These are phyloP conservation scores for Bucco capensis DNA, from an alignment of 2,113 vertebrate species.

Conservation along the genomic window DNA sequence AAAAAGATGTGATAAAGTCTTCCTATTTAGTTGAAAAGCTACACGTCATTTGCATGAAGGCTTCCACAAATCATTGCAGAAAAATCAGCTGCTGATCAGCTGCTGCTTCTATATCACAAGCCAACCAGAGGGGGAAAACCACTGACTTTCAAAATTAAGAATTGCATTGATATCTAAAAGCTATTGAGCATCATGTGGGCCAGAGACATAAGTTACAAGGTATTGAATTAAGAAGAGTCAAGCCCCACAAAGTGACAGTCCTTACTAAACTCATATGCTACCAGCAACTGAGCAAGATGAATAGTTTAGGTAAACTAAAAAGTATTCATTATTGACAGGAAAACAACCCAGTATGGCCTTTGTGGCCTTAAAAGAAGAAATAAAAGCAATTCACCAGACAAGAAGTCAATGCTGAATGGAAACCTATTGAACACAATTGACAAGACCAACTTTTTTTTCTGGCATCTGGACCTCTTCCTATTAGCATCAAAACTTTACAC, in stretches of 20 bases:
- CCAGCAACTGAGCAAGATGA: background rate
- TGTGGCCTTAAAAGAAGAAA: background rate
- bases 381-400: background rate
- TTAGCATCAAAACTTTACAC: background rate
- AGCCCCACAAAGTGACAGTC: background rate
- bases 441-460: background rate
- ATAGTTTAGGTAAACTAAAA: background rate
- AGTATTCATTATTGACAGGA: background rate
- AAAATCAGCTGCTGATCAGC: conserved; percentile 33
- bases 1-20: conserved; percentile 38
- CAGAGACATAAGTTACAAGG: background rate
- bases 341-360: background rate
- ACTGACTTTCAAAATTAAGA: background rate
- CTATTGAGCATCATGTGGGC: background rate
- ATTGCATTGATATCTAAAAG: background rate
- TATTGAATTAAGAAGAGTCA: background rate
- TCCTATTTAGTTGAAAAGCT: conserved; percentile 41
- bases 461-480: background rate
- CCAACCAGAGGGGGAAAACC: fast-evolving
- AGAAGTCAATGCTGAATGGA: background rate
- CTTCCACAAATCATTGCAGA: background rate
- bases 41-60: background rate
- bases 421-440: background rate
- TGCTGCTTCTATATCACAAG: background rate
- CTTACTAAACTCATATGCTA: background rate